These are phyloP conservation scores for Chaenocephalus aceratus DNA, from an alignment of 2,113 vertebrate genomes.

Conservation along the genomic window DNA sequence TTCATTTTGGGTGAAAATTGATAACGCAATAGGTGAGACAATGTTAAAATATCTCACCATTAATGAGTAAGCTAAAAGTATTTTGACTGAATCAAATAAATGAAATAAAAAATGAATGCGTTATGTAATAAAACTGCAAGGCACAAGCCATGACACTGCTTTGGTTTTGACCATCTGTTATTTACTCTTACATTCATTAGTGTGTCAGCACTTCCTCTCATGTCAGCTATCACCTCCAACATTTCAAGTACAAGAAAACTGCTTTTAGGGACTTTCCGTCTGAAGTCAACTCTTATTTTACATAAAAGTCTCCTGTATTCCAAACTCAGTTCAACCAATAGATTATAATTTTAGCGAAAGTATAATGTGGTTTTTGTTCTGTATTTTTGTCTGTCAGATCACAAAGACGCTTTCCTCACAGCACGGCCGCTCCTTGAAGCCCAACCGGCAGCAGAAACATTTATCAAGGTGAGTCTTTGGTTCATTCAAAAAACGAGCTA, in stretches of 20 bases:
- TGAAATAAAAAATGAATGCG: background rate
- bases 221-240: background rate
- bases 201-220: background rate
- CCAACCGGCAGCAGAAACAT: conserved; percentile 60
- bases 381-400: conserved; percentile 74
- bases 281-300: background rate
- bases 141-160: no score
- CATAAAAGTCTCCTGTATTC: background rate
- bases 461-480: conserved; percentile 82
- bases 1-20: background rate
- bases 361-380: background rate
- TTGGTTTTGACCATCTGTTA: background rate
- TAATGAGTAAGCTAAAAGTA: background rate
- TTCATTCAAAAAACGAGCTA: no score
- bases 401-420: conserved; percentile 83
- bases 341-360: no score
- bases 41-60: background rate
- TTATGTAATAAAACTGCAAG: no score
- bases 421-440: conserved; percentile 56
- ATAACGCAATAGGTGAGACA: background rate
- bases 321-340: background rate
- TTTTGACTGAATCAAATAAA: background rate
- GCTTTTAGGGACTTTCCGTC: background rate
- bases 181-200: background rate
- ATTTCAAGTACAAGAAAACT: background rate